Percentiles rank a stretch among this genome's conserved stretches.
Conservation (phyloP, 2,113 vertebrate species). For the Triplophysa siluroides region DNA sequence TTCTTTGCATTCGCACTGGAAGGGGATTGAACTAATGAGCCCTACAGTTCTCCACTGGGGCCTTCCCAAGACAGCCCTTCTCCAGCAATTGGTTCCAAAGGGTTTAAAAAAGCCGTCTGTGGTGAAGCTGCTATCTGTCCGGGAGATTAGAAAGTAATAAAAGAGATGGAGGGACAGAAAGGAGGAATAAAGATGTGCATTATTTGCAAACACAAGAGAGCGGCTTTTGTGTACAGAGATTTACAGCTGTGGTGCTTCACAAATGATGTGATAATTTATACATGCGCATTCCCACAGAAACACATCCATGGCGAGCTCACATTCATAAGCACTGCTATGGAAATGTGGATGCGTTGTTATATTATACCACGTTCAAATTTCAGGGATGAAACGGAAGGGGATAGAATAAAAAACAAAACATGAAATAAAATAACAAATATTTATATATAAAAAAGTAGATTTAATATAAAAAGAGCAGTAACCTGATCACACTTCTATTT, state of each 20-base stretch:
- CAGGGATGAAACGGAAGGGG: too few species aligned
- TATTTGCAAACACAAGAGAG: conserved; percentile 64
- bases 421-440: neutral
- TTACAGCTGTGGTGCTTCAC: neutral
- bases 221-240: conserved; percentile 43
- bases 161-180: conserved; percentile 69
- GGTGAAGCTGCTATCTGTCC: conserved; percentile 70
- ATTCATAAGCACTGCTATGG: neutral
- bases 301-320: neutral
- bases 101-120: conserved; percentile 75
- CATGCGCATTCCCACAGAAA: neutral
- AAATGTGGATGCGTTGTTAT: neutral
- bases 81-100: conserved; percentile 82
- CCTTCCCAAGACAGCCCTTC: conserved; percentile 78
- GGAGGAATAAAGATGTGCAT: conserved; percentile 57
- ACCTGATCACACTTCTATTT: too few species aligned
- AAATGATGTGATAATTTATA: neutral
- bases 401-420: neutral
- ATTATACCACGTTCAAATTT: too few species aligned
- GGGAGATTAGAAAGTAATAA: conserved; percentile 75
- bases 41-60: conserved; percentile 75
- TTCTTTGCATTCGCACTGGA: conserved; percentile 75
- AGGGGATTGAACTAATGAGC: conserved; percentile 83
- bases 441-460: too few species aligned
- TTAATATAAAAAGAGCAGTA: too few species aligned